Percentiles rank a stretch among this genome's conserved stretches.
Evolutionary conservation across 2,113 vertebrate species (phyloP).

Genomic region (Puffinus mauretanicus): DNA sequence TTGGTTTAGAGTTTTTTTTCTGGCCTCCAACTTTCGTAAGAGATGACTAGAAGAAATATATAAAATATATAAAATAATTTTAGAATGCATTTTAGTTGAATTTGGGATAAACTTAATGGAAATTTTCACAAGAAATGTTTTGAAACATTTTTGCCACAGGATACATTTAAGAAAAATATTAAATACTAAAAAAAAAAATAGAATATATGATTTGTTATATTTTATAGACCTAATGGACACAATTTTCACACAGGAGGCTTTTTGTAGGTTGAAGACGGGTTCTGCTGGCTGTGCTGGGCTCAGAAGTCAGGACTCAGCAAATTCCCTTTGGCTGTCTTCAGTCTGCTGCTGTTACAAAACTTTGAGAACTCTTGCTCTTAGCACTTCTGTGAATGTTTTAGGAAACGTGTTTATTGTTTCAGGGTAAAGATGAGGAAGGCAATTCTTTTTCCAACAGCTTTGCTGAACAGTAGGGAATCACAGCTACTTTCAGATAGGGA

Average conservation of each 20-base stretch:
- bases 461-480: not conserved
- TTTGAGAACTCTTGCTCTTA: not conserved
- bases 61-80: not conserved
- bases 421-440: not conserved
- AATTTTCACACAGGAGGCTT: not conserved
- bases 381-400: not conserved
- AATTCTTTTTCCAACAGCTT: not conserved
- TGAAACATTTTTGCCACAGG: not conserved
- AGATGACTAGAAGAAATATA: not conserved
- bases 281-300: not conserved
- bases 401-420: not conserved
- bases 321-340: not conserved
- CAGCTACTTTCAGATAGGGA: not conserved
- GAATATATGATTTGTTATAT: not conserved
- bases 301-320: not conserved
- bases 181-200: not conserved
- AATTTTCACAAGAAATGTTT: not conserved
- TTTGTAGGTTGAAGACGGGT: not conserved
- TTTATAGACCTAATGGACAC: not conserved
- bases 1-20: not conserved
- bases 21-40: not conserved
- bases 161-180: not conserved
- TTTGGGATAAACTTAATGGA: not conserved
- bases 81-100: not conserved
- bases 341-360: not conserved